phyloP scores from a whole-genome alignment of 2,888 invertebrate species.

The Standfussiana lucernea region DNA sequence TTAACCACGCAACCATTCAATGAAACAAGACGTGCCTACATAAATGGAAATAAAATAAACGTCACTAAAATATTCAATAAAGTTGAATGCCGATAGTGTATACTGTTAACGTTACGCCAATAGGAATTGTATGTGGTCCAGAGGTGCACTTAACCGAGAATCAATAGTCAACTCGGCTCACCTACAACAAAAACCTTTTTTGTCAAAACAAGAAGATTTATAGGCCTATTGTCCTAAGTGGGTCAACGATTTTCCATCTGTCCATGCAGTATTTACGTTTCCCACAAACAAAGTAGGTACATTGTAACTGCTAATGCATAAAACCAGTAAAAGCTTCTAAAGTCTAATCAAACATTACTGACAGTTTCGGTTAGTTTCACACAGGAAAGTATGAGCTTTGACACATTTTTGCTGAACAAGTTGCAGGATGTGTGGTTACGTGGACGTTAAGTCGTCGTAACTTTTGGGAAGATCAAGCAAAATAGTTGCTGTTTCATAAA shows the following conservation, averaged over 20 bases:
- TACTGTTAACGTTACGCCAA: constrained; percentile 52
- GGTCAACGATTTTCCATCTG: constrained; percentile 85
- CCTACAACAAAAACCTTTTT: constrained; percentile 78
- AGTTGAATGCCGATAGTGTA: constrained; percentile 46
- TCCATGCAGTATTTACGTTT: constrained; percentile 76
- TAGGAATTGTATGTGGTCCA: constrained; percentile 56
- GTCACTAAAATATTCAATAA: constrained; percentile 54
- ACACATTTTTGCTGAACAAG: constrained; percentile 22
- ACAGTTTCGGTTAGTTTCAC: constrained; percentile 47
- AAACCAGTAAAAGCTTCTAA: constrained; percentile 68
- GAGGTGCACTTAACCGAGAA: constrained; percentile 66
- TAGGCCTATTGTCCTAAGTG: constrained; percentile 84
- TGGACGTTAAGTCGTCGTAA: neutral
- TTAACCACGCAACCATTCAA: constrained; percentile 20
- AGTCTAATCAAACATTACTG: constrained; percentile 54
- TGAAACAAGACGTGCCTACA: constrained; percentile 13
- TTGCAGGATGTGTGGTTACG: neutral
- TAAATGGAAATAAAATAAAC: constrained; percentile 41
- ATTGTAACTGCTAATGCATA: constrained; percentile 76
- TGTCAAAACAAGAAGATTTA: constrained; percentile 85
- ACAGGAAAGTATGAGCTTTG: constrained; percentile 34
- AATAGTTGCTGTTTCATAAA: neutral
- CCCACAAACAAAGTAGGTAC: constrained; percentile 73
- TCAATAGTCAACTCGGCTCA: constrained; percentile 69
- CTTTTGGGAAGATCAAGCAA: neutral